Percentiles rank a stretch among this genome's conserved stretches.
Conservation (phyloP, 2,888 invertebrate genomes). For the Malthinus seriepunctatus region DNA sequence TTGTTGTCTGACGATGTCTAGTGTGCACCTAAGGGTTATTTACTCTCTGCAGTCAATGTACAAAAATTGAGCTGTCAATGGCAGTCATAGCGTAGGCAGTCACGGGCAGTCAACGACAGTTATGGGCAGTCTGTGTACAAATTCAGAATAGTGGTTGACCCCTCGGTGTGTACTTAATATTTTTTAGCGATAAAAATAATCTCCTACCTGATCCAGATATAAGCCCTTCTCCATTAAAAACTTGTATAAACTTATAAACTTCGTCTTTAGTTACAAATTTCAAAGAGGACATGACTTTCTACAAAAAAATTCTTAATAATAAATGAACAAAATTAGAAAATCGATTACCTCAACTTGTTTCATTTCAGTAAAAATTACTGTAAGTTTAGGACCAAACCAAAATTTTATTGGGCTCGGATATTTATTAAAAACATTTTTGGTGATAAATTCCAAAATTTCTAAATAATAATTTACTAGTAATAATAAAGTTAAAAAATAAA, state of each 20-base stretch:
- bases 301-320: neutral
- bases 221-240: constrained; percentile 13
- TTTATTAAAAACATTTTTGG: neutral
- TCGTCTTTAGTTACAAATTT: constrained; percentile 11
- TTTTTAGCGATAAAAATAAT: too few relatives aligned
- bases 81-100: too few relatives aligned
- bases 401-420: constrained; percentile 13
- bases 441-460: constrained; percentile 9
- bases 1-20: too few relatives aligned
- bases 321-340: neutral
- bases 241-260: constrained; percentile 11
- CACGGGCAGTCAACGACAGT: too few relatives aligned
- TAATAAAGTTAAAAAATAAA: neutral
- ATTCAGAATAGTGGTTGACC: too few relatives aligned
- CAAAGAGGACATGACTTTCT: constrained; percentile 12
- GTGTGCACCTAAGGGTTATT: too few relatives aligned
- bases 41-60: too few relatives aligned
- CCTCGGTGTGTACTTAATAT: too few relatives aligned
- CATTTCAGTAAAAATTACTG: constrained; percentile 6
- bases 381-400: constrained; percentile 24
- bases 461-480: neutral
- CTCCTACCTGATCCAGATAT: constrained; percentile 3
- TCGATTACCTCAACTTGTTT: constrained; percentile 11
- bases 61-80: too few relatives aligned
- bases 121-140: too few relatives aligned